Conservation (phyloP, 2,113 vertebrate genomes). For the Scartelaos histophorus region DNA sequence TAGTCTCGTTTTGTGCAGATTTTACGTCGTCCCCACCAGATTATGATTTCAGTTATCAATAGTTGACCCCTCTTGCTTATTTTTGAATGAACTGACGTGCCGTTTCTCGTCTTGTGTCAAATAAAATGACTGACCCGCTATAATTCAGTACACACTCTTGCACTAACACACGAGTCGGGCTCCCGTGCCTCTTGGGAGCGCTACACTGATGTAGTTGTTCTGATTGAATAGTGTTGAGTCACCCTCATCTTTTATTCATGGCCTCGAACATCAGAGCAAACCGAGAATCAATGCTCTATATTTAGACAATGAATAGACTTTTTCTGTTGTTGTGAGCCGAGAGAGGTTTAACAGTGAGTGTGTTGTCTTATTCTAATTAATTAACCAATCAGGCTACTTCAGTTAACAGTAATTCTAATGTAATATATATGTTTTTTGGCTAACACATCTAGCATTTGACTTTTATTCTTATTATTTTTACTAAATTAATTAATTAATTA, state of each 20-base stretch:
- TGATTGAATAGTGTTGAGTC: background rate
- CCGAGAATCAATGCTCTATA: conserved; percentile 2
- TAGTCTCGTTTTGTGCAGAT: too few relatives aligned
- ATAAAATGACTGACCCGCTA: background rate
- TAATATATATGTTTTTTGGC: too few relatives aligned
- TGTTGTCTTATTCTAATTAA: too few relatives aligned
- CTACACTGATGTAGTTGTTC: background rate
- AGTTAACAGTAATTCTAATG: too few relatives aligned
- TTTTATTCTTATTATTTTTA: too few relatives aligned
- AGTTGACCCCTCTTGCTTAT: too few relatives aligned
- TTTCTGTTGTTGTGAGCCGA: background rate
- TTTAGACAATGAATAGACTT: conserved; percentile 16
- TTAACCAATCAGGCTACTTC: too few relatives aligned
- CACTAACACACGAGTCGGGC: background rate
- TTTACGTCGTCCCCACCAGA: too few relatives aligned
- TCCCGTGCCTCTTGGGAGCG: background rate
- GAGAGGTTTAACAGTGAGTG: background rate
- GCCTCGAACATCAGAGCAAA: background rate
- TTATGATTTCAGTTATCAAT: too few relatives aligned
- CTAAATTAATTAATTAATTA: too few relatives aligned
- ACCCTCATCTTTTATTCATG: conserved; percentile 29
- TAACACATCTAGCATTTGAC: too few relatives aligned
- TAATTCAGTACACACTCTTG: background rate
- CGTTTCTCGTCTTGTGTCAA: too few relatives aligned
- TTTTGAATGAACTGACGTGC: background rate